Evolutionary conservation across 2,888 invertebrate genomes (phyloP), one percentile per base, ranked within the genome.

Genomic region (Bruchidius siliquastri): DNA sequence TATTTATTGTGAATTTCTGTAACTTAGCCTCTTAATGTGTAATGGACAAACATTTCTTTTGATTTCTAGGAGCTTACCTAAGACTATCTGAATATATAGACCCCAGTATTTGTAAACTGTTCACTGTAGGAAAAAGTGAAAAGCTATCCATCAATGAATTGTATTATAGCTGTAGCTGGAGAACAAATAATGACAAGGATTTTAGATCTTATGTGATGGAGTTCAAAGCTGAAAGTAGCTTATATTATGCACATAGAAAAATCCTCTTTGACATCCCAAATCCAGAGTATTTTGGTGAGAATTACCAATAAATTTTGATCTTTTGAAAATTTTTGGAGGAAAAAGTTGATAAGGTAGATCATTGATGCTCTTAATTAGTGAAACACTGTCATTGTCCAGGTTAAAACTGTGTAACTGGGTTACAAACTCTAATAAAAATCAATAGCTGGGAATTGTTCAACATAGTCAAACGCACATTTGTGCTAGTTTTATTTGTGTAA

Each of bases 191-290:
- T 72, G 71, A 71, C 30, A 76, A 71, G 21, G 71, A 49, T 6
- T 72, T 75, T 21, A 71, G 73, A 13, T 71, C 72, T 72, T 79
- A 79, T 49, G 22, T 76, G 68, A 67, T 81, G n/a, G 79, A 80
- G 49, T 76, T 78, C 68, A 76, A 76, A 22, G 77, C 78, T n/a
- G 79, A 80, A 73, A 72, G 72, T n/a, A 74, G 77, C 32, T 72
- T 76, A 20, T 77, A 79, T 32, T 76, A 76, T 69, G 72, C 78
- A 20, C 76, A 78, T 71, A 79, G 77, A 68, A 79, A 77, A 22
- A 70, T 79, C 21, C 22, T 79, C 10, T 81, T 80, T 68, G 74
- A 69, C 49, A 72, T 78, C 21, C 79, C 79, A 21, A 30, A 74
- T 21, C 20, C 69, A 18, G 68, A 74, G 22, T 70, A 71, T 72